phyloP scores from a whole-genome alignment of 2,113 vertebrate species.

The Bungarus multicinctus region DNA sequence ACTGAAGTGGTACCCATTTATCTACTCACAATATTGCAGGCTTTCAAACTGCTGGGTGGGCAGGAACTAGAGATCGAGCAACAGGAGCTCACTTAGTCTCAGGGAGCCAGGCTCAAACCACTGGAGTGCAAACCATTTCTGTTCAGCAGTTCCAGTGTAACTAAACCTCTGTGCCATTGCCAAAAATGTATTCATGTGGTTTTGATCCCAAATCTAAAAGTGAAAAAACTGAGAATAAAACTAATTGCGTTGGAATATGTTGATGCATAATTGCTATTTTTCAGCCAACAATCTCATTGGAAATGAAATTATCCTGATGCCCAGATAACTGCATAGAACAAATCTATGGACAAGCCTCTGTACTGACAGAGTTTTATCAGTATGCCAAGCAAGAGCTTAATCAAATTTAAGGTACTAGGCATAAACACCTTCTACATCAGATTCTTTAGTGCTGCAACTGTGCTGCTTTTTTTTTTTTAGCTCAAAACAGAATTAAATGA shows the following conservation, averaged over 20 bases:
- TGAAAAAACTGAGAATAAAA: background rate
- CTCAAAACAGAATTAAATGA: background rate
- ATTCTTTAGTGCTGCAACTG: background rate
- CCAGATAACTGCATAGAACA: background rate
- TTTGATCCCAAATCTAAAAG: constrained; percentile 6
- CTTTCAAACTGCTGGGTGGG: background rate
- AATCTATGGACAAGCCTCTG: background rate
- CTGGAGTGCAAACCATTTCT: background rate
- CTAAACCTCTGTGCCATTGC: background rate
- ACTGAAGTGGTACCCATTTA: background rate
- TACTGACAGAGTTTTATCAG: background rate
- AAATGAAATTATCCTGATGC: background rate
- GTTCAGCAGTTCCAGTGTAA: background rate
- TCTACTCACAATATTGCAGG: background rate
- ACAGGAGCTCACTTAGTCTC: background rate
- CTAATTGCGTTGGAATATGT: background rate
- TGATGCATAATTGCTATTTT: background rate
- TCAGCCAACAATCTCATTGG: background rate
- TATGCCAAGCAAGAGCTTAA: too few species aligned
- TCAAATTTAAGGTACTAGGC: background rate
- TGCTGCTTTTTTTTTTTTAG: background rate
- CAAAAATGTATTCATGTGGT: background rate
- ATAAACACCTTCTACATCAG: background rate
- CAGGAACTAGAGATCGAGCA: background rate
- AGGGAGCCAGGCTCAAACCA: background rate